Evolutionary conservation across 2,888 invertebrate species (phyloP).

Genomic region (Himalopsyche tibetana): DNA sequence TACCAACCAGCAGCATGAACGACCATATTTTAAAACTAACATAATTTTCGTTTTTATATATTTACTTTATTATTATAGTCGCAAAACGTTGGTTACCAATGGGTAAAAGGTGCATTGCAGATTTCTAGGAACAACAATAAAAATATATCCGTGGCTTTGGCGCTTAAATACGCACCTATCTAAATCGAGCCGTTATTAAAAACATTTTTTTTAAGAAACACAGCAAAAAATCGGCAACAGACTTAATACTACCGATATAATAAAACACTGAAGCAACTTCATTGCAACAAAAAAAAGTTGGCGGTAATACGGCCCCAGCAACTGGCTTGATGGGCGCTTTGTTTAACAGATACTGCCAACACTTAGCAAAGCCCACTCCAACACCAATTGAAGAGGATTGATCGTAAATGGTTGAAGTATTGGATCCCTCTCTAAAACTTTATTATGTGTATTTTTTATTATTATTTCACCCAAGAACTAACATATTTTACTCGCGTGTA

Average conservation of each 20-base stretch:
- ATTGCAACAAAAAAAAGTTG: conserved; percentile 15
- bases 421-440: background rate
- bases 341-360: background rate
- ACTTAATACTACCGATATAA: background rate
- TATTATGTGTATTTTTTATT: background rate
- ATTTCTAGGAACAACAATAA: background rate
- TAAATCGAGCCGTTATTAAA: conserved; percentile 16
- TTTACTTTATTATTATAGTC: background rate
- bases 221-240: background rate
- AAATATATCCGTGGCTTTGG: background rate
- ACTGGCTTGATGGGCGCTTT: background rate
- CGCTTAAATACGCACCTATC: background rate
- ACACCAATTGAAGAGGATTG: background rate
- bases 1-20: no score
- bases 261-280: background rate
- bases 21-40: no score
- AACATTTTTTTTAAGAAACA: background rate
- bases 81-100: no score
- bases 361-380: background rate
- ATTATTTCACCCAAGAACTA: background rate
- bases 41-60: background rate
- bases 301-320: background rate
- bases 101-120: no score
- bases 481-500: no score
- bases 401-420: conserved; percentile 15